Evolutionary conservation across 2,113 vertebrate genomes (phyloP).

Genomic region (Neolamprologus tretocephalus): DNA sequence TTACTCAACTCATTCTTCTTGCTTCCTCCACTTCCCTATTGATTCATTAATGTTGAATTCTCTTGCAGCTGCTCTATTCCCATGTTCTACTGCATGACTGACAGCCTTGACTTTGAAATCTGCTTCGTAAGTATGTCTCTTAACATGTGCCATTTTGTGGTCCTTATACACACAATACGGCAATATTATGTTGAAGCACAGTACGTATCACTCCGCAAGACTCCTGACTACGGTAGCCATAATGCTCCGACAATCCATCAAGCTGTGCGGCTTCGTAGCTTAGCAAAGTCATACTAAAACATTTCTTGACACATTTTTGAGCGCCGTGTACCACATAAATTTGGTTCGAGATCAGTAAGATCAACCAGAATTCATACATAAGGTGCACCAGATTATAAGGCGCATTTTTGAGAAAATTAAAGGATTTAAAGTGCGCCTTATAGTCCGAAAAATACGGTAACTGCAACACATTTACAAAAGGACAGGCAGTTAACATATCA

Average conservation of each 20-base stretch:
- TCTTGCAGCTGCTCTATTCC: not conserved
- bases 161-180: not conserved
- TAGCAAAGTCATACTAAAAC: not conserved
- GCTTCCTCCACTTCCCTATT: not conserved
- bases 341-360: not conserved
- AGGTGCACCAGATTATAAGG: not conserved
- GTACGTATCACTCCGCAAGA: rapidly evolving
- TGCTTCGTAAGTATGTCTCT: not conserved
- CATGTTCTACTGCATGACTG: not conserved
- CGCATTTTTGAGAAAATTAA: not conserved
- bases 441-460: not conserved
- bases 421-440: rapidly evolving
- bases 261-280: rapidly evolving
- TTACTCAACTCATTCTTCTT: rapidly evolving
- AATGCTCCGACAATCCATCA: not conserved
- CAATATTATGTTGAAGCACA: not conserved
- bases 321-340: rapidly evolving
- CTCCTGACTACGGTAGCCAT: rapidly evolving
- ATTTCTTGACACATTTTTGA: not conserved
- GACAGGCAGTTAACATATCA: not conserved
- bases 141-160: not conserved
- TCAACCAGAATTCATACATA: not conserved
- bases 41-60: not conserved
- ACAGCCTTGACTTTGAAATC: rapidly evolving
- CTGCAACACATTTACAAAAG: not conserved